These are phyloP conservation scores for Pterocles burchelli DNA, from an alignment of 2,113 vertebrate species.

Conservation along the genomic window DNA sequence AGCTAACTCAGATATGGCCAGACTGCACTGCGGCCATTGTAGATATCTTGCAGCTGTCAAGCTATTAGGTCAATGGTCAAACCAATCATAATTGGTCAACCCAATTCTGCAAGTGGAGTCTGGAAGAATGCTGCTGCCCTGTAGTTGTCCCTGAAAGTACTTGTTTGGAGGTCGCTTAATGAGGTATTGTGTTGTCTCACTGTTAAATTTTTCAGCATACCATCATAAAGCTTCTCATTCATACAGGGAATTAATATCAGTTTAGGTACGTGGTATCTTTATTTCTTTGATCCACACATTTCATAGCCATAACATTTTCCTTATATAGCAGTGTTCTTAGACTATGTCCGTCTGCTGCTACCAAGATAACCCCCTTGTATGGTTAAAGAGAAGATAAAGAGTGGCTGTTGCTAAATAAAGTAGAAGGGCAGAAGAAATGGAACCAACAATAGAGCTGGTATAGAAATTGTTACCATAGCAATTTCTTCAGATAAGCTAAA, in stretches of 20 bases:
- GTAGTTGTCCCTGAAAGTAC: not conserved
- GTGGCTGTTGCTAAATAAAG: constrained; percentile 17
- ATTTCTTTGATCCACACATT: not conserved
- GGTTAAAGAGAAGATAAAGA: constrained; percentile 7
- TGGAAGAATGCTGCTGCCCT: not conserved
- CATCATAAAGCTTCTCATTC: not conserved
- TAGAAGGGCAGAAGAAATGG: not conserved
- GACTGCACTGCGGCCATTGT: not conserved
- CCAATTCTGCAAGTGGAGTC: not conserved
- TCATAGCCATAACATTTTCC: not conserved
- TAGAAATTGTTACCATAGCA: constrained; percentile 40
- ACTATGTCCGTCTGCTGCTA: not conserved
- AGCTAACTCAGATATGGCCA: not conserved
- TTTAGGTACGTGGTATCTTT: not conserved
- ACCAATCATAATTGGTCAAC: not conserved
- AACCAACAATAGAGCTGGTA: constrained; percentile 15
- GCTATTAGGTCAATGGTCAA: not conserved
- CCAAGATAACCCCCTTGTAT: not conserved
- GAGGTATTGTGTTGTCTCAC: not conserved
- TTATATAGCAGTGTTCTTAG: not conserved
- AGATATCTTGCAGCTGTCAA: not conserved
- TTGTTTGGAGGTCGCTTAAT: not conserved
- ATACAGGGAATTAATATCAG: not conserved
- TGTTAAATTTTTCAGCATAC: not conserved
- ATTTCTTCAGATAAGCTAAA: constrained; percentile 42